Evolutionary conservation across 1,140 invertebrate genomes (phyloP), one percentile per base, ranked within the genome.

Genomic region (Heliothis subflexa): DNA sequence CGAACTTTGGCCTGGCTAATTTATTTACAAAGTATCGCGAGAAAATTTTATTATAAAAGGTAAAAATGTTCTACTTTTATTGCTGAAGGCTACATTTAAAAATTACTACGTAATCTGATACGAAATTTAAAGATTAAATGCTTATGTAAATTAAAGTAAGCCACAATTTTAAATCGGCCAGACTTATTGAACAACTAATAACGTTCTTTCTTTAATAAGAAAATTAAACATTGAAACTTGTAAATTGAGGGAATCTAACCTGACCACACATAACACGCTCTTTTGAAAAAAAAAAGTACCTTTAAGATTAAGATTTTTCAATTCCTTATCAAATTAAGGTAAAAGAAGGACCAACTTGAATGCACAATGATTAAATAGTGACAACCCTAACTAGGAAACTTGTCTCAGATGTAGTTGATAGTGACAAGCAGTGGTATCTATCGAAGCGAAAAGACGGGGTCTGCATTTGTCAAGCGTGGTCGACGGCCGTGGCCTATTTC

Each of bases 21-120:
- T 84, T 88, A 85, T 88, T 84, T 84, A 87, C 78, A 84, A 40
- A 85, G 83, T 86, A 84, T 85, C 78, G 61, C 81, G 68, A 72
- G 52, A 64, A 47, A 70, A 40, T 77, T 52, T 64, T 9, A 78
- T 25, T 18, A 64, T 61, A 64, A 62, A 64, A 52, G 61, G 47
- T 50, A 74, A 74, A 50, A 74, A 52, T 76, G 21, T 76, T 74
- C 49, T 25, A 45, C 14, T 21, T 14, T 71, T 28, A 25, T 54
- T 70, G 11, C 14, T 14, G 18, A 25, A 50, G 13, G n/a, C 18
- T n/a, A 47, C 33, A 16, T 57, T 25, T 11, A 18, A 64, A 10
- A 12, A 9, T 45, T 18, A 54, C 16, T 25, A 18, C 5, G 11
- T 59, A 59, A 59, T 11, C 3, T 59, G 12, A 18, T 55, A 55